These are phyloP conservation scores for Echinometra lucunter DNA, from an alignment of 53 echinoderm and acorn worm genomes.

Conservation along the genomic window DNA sequence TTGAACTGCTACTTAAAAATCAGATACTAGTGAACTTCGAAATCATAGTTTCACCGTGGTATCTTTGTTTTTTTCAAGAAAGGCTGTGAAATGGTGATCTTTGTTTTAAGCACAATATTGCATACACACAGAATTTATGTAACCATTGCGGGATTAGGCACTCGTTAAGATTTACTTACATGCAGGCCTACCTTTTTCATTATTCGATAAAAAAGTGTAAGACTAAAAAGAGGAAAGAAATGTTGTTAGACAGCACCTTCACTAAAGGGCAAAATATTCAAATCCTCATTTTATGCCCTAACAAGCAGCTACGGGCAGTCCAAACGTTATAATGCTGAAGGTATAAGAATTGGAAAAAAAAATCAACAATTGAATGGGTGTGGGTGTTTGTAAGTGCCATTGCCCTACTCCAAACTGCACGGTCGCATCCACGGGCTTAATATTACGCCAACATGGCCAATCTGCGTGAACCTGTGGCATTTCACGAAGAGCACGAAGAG, in stretches of 20 bases:
- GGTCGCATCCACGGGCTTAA: background rate
- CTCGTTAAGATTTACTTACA: too few relatives aligned
- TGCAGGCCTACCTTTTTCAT: background rate
- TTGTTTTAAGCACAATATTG: too few relatives aligned
- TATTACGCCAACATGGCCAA: constrained; percentile 24
- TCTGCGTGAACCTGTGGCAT: constrained; percentile 47
- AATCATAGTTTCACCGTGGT: too few relatives aligned
- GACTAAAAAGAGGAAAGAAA: background rate
- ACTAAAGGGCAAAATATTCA: background rate
- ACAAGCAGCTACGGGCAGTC: background rate
- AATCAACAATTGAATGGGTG: constrained; percentile 26
- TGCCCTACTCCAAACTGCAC: background rate
- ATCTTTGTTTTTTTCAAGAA: too few relatives aligned
- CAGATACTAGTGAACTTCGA: too few relatives aligned
- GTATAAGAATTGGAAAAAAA: constrained; percentile 9
- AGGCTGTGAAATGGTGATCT: too few relatives aligned
- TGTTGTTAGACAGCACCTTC: background rate
- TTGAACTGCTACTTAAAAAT: too few relatives aligned
- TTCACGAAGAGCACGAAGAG: background rate
- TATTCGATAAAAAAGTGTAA: background rate
- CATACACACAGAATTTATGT: too few relatives aligned
- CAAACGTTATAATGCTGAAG: background rate
- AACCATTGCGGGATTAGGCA: too few relatives aligned
- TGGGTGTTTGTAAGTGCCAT: constrained; percentile 34
- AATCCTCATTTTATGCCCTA: background rate